phyloP scores from a whole-genome alignment of 2,888 invertebrate genomes.

The Lasius fuliginosus region DNA sequence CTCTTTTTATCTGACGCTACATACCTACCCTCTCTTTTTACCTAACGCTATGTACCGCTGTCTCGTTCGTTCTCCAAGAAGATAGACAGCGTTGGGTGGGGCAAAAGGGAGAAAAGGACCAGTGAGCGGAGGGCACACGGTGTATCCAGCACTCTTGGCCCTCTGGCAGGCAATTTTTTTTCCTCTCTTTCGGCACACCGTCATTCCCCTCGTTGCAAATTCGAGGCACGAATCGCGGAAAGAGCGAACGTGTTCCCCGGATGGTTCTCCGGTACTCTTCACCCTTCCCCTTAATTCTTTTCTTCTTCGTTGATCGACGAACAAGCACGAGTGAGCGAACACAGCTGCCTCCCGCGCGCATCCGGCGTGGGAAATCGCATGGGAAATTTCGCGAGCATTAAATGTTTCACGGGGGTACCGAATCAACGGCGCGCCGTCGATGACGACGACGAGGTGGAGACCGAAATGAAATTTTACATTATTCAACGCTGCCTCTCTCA shows the following conservation, averaged over 20 bases:
- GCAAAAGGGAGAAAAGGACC: not conserved
- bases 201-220: constrained; percentile 61
- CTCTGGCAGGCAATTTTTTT: constrained; percentile 35
- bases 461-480: constrained; percentile 82
- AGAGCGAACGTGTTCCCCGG: constrained; percentile 67
- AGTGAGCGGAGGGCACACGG: constrained; percentile 6
- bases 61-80: constrained; percentile 22
- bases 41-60: constrained; percentile 32
- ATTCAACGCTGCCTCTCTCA: constrained; percentile 73
- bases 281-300: not conserved
- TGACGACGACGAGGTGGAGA: constrained; percentile 70
- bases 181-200: constrained; percentile 55
- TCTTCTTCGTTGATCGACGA: constrained; percentile 58
- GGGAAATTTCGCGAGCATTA: constrained; percentile 80
- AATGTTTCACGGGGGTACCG: constrained; percentile 78
- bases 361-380: constrained; percentile 73
- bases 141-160: constrained; percentile 49
- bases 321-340: not conserved
- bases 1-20: constrained; percentile 37
- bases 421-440: constrained; percentile 75
- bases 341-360: constrained; percentile 13
- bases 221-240: constrained; percentile 71
- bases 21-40: constrained; percentile 2
- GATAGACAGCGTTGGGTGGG: not conserved
- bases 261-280: constrained; percentile 51